Conservation (phyloP, 37 sponge, comb jelly and placozoan genomes). For the Oscarella lobularis region DNA sequence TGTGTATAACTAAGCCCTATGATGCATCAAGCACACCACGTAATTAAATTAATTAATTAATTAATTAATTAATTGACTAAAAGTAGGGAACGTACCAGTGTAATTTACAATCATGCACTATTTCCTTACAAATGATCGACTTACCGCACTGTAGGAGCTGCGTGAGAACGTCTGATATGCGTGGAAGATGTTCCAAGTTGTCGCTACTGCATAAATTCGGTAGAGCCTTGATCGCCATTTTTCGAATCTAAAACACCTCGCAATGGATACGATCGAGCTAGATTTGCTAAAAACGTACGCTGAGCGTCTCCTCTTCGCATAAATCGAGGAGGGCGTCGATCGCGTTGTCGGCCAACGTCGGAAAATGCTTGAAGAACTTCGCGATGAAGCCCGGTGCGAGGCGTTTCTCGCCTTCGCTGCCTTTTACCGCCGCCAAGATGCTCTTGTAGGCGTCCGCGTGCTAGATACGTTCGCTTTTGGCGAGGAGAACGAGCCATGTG, state of each 20-base stretch:
- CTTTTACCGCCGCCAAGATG: not conserved
- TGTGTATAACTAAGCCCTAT: no score
- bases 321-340: constrained; percentile 5
- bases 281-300: not conserved
- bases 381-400: constrained; percentile 4
- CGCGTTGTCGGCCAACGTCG: not conserved
- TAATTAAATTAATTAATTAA: no score
- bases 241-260: not conserved
- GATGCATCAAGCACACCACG: no score
- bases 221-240: constrained; percentile 3
- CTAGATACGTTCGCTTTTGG: no score
- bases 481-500: no score
- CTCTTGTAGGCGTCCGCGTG: not conserved
- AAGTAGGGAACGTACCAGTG: no score
- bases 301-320: not conserved
- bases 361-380: constrained; percentile 1
- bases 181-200: not conserved
- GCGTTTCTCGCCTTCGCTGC: not conserved
- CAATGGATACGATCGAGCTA: no score
- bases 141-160: constrained; percentile 8
- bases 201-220: not conserved
- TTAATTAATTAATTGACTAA: no score
- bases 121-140: not conserved
- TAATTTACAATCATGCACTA: no score
- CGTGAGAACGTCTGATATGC: not conserved